Base-by-base conservation (phyloP, 2,797 vertebrate genomes). In the Clarias pachynema region DNA sequence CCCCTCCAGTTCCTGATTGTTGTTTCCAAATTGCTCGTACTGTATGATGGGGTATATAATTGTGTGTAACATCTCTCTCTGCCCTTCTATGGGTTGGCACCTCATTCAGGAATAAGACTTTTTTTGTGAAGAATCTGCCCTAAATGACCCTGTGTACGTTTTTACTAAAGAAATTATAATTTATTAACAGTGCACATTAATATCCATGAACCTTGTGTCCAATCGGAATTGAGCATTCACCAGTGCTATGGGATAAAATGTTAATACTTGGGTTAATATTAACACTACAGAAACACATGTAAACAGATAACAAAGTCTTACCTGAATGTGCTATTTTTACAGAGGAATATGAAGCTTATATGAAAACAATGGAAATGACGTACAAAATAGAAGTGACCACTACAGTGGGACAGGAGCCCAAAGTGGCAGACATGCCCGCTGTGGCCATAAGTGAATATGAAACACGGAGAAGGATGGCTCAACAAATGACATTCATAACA, bases 261-360 rank as follows among this genome's bases (percentile, higher is more conserved):
- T 73, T 74, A 75, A 56, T 34, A 53, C 66, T 12, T 63, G 0
- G 29, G 31, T 62, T 26, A 66, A 59, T 59, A 34, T 49, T 29
- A 20, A 65, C 29, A 74, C 59, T 3, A 18, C 49, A 66, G 37
- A 83, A 68, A 53, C 37, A 10, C 22, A 69, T 24, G 1, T 12
- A 37, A 79, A 65, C 12, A 24, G 20, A 3, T 70, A 59, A 57
- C 72, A 73, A n/a, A 63, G 65, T 22, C 40, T 44, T 82, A 0
- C 31, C 31, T 85, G 20, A 79, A 81, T 12, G 59, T 80, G 62
- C 85, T 20, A 12, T 83, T 89, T 89, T 93, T 87, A 84, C 94
- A 99, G 98, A 95, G 94, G 95, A 97, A 91, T 99, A 97, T 22
- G 97, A 99, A 82, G 91, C 94, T 77, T 95, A 96, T 87, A 93